Base-by-base conservation (phyloP, 1,140 invertebrate species). In the Brachionus rotundiformis region DNA sequence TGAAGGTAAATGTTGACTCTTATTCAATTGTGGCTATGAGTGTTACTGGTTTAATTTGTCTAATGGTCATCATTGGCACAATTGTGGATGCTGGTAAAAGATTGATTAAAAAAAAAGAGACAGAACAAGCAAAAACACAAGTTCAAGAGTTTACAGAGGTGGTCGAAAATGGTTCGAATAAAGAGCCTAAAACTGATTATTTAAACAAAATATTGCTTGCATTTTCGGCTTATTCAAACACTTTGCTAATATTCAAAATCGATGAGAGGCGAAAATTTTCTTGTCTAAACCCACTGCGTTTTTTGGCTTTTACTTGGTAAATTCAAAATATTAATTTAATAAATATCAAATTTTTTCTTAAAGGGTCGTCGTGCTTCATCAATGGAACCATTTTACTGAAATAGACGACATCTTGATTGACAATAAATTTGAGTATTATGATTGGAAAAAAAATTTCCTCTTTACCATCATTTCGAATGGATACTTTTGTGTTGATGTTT, bases 391-490 rank as follows among this genome's bases (percentile, higher is more conserved):
- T 68, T 68, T 33, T 68, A 68, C 29, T 33, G 63, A 36, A 36
- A 68, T 68, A 68, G 63, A 68, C 13, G 63, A 68, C 31, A n/a
- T 68, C 0, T 7, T 68, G 8, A 19, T 68, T 7, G 27, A 29
- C 3, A 68, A 68, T 16, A 33, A 68, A 33, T 36, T 68, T 33
- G 63, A 68, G 27, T 68, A 68, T 39, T 13, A n/a, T 16, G 63
- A 68, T 16, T 68, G 63, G 63, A 68, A 68, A 33, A 68, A 68
- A 68, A 33, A n/a, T 19, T 68, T 68, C 16, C 36, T 68, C 8
- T 68, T 68, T n/a, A 68, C 63, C n/a, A 33, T 68, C 1, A 33
- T 68, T 7, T 68, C 63, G n/a, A 68, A 68, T 68, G 63, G 63
- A 68, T 68, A 36, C n/a, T 68, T 68, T 68, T 68, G 63, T 68